Conservation (phyloP, 1,140 invertebrate genomes). For the Sycobia sp. region DNA sequence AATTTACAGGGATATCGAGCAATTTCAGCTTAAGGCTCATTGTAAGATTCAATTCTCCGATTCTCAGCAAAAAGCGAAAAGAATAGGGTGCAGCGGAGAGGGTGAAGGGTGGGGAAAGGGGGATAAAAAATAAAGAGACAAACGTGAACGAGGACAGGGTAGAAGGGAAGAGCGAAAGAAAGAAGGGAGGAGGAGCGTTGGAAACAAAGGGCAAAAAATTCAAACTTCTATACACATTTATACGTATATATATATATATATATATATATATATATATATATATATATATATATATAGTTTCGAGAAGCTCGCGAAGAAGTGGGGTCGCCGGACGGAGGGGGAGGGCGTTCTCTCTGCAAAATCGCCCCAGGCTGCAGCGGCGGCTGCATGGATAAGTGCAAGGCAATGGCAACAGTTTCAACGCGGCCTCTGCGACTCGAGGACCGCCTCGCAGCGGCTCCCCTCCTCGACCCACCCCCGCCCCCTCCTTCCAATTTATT, state of each 20-base stretch:
- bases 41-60: background rate
- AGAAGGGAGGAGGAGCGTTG: background rate
- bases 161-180: slow-evolving; percentile 2
- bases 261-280: no score
- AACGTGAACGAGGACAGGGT: background rate
- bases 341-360: background rate
- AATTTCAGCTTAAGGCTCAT: slow-evolving; percentile 3
- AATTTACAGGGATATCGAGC: background rate
- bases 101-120: background rate
- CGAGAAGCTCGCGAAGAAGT: no score
- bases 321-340: no score
- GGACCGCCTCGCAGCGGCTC: no score
- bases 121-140: background rate
- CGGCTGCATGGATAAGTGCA: background rate
- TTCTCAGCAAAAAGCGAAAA: background rate
- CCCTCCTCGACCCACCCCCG: no score
- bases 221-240: no score
- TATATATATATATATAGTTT: no score
- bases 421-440: no score
- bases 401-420: background rate
- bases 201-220: slow-evolving; percentile 1
- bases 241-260: no score
- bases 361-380: background rate
- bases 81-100: no score
- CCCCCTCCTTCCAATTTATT: slow-evolving; percentile 39